These are phyloP conservation scores for Pseudomyrmex dendroicus DNA, from an alignment of 1,140 invertebrate genomes.

Conservation along the genomic window DNA sequence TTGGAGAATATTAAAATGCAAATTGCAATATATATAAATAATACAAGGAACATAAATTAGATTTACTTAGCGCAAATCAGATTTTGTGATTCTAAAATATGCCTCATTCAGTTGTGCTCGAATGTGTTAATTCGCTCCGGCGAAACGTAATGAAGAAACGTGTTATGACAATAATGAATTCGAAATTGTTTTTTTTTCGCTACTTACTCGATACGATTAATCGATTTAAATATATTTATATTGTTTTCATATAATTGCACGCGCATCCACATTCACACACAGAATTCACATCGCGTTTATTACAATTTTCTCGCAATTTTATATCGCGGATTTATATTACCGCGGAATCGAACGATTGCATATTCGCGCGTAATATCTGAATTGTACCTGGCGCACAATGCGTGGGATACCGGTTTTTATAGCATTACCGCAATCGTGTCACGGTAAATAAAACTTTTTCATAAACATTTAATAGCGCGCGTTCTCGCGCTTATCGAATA, in stretches of 20 bases:
- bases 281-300: background rate
- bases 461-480: conserved; percentile 4
- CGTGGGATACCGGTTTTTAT: conserved; percentile 27
- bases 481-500: conserved; percentile 15
- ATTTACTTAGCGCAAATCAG: too few relatives aligned
- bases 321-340: conserved; percentile 4
- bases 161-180: too few relatives aligned
- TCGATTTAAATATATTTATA: conserved; percentile 4
- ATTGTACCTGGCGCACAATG: conserved; percentile 1
- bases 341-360: background rate
- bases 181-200: too few relatives aligned
- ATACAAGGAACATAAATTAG: too few relatives aligned
- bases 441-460: conserved; percentile 39
- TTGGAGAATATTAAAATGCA: background rate
- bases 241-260: background rate
- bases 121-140: too few relatives aligned
- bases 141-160: too few relatives aligned
- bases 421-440: conserved; percentile 38
- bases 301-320: background rate
- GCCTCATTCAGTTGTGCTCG: too few relatives aligned
- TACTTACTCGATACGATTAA: background rate
- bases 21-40: background rate
- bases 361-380: conserved; percentile 26
- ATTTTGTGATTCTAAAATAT: too few relatives aligned
- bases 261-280: too few relatives aligned